Conservation (phyloP, 2,888 invertebrate species). For the Cryptosula pallasiana region DNA sequence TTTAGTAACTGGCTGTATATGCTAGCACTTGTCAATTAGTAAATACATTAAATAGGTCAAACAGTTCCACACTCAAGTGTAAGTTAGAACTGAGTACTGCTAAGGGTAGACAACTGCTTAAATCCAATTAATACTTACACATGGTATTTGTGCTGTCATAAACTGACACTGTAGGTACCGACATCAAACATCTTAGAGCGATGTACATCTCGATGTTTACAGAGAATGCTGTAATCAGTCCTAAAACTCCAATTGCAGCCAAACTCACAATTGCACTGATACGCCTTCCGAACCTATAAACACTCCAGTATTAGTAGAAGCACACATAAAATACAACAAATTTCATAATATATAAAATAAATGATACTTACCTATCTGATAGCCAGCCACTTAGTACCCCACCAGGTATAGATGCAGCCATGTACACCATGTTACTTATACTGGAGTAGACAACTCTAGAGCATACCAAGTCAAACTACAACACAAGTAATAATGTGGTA, state of each 20-base stretch:
- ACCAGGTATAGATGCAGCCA: background rate
- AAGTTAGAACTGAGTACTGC: too few species aligned
- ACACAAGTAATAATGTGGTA: too few species aligned
- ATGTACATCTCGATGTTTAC: slow-evolving; percentile 20
- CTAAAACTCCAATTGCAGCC: background rate
- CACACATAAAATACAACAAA: too few species aligned
- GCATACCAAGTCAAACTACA: slow-evolving; percentile 19
- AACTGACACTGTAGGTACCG: background rate
- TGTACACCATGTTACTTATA: slow-evolving; percentile 9
- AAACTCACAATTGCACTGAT: background rate
- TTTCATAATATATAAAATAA: too few species aligned
- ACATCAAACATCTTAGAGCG: background rate
- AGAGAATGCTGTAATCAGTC: slow-evolving; percentile 4
- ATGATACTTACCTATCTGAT: slow-evolving; percentile 3
- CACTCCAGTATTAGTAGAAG: too few species aligned
- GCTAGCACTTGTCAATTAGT: too few species aligned
- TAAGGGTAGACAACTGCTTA: too few species aligned
- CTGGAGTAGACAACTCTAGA: background rate
- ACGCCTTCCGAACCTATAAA: background rate
- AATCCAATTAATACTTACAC: slow-evolving; percentile 8
- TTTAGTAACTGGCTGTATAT: too few species aligned
- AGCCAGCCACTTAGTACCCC: slow-evolving; percentile 6
- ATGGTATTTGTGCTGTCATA: slow-evolving; percentile 1
- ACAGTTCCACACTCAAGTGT: too few species aligned
- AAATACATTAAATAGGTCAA: too few species aligned